A percentile compares a stretch with the other conserved stretches of the same genome.
These are phyloP conservation scores for Clarias fuscus DNA, from an alignment of 2,797 vertebrate species.

Conservation along the genomic window DNA sequence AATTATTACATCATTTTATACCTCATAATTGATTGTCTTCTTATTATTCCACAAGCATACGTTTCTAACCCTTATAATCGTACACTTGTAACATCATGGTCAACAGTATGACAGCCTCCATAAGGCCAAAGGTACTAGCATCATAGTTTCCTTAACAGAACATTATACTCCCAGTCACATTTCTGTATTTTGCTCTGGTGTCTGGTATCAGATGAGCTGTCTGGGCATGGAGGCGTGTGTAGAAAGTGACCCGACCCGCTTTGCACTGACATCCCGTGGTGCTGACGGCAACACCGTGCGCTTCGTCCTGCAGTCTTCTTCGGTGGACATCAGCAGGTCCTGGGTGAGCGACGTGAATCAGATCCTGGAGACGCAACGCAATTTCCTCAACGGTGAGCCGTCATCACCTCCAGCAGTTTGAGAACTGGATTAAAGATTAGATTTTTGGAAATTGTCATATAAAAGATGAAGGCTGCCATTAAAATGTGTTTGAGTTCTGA, in stretches of 20 bases:
- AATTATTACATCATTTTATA: background rate
- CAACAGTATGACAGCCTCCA: background rate
- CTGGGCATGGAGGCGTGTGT: constrained; percentile 82
- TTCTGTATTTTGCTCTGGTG: constrained; percentile 44
- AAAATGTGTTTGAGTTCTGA: too few relatives aligned
- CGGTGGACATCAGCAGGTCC: constrained; percentile 76
- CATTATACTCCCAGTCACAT: background rate
- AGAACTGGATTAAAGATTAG: background rate
- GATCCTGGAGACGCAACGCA: constrained; percentile 89
- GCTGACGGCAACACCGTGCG: constrained; percentile 80
- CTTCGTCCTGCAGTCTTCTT: constrained; percentile 79
- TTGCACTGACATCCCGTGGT: constrained; percentile 85
- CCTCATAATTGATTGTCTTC: background rate
- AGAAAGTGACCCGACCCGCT: constrained; percentile 81
- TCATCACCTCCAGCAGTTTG: background rate
- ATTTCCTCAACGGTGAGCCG: constrained; percentile 88
- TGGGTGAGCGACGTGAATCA: constrained; percentile 86
- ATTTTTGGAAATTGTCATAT: background rate
- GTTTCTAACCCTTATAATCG: background rate
- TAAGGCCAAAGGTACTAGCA: background rate
- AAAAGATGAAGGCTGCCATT: background rate
- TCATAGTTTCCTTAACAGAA: too few relatives aligned
- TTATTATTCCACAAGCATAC: background rate
- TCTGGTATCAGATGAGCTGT: constrained; percentile 82
- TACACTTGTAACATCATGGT: background rate